A percentile compares a stretch with the other conserved stretches of the same genome.
Conservation (phyloP, 2,888 invertebrate genomes). For the Andrena chrysosceles region DNA sequence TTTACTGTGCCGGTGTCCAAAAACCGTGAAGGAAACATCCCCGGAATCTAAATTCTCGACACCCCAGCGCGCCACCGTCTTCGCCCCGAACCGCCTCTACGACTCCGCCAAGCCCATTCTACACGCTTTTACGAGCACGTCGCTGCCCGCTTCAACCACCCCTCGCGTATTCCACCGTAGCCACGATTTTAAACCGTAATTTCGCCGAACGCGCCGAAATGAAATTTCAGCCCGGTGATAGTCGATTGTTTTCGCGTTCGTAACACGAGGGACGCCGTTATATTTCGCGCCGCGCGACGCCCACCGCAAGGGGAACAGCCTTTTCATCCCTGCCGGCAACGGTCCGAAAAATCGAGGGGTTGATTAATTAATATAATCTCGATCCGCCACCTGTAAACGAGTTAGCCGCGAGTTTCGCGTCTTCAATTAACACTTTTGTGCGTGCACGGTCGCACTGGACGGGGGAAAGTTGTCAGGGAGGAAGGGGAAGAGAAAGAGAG, state of each 20-base stretch:
- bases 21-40: not conserved
- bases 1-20: too few relatives aligned
- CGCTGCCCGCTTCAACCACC: not conserved
- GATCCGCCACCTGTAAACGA: slow-evolving; percentile 62
- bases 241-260: slow-evolving; percentile 31
- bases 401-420: slow-evolving; percentile 58
- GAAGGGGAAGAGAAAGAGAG: too few relatives aligned
- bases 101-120: too few relatives aligned
- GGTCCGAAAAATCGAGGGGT: slow-evolving; percentile 59
- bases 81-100: not conserved
- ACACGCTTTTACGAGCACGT: not conserved
- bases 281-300: slow-evolving; percentile 35
- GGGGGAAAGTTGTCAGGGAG: not conserved
- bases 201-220: slow-evolving; percentile 36
- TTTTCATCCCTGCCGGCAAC: slow-evolving; percentile 21
- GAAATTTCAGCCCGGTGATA: slow-evolving; percentile 44
- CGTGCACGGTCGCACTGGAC: slow-evolving; percentile 12
- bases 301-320: slow-evolving; percentile 22
- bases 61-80: not conserved
- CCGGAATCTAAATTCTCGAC: not conserved
- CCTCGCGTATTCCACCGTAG: not conserved
- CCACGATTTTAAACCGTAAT: slow-evolving; percentile 27
- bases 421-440: slow-evolving; percentile 74
- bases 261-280: not conserved
- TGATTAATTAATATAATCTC: slow-evolving; percentile 79